Percentiles rank a stretch among this genome's conserved stretches.
These are phyloP conservation scores for Drosophila pandora DNA, from an alignment of 1,140 invertebrate species.

Conservation along the genomic window DNA sequence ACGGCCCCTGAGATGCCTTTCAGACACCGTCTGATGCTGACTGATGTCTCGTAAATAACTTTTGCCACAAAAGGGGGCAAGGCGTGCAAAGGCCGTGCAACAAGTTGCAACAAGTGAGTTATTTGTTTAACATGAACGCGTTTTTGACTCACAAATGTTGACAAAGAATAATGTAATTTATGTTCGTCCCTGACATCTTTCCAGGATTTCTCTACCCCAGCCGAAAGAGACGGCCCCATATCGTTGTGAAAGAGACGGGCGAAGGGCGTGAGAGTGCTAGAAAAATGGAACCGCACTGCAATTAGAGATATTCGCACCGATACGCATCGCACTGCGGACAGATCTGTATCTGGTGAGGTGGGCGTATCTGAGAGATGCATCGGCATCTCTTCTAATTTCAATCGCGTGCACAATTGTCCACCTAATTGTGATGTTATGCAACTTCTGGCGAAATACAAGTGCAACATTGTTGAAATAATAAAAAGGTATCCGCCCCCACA, in stretches of 20 bases:
- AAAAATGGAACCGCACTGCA: slow-evolving; percentile 44
- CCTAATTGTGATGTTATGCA: slow-evolving; percentile 44
- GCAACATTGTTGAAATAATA: slow-evolving; percentile 3
- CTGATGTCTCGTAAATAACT: slow-evolving; percentile 80
- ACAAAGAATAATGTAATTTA: slow-evolving; percentile 82
- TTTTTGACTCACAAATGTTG: slow-evolving; percentile 82
- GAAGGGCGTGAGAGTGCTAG: not conserved
- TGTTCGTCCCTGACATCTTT: slow-evolving; percentile 62
- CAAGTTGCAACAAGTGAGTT: slow-evolving; percentile 63
- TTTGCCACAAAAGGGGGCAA: not conserved
- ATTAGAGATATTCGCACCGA: slow-evolving; percentile 72
- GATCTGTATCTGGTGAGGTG: not conserved
- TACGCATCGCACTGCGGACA: not conserved
- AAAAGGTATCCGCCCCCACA: slow-evolving; percentile 4
- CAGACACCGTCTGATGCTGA: slow-evolving; percentile 44
- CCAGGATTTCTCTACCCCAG: slow-evolving; percentile 19
- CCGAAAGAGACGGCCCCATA: not conserved
- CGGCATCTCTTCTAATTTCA: no score
- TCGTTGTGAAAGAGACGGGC: not conserved
- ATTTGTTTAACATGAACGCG: slow-evolving; percentile 81
- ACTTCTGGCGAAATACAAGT: slow-evolving; percentile 54
- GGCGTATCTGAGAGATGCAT: slow-evolving; percentile 20
- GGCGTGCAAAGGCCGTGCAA: no score
- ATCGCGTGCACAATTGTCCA: slow-evolving; percentile 48
- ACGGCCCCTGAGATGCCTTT: slow-evolving; percentile 11